Evolutionary conservation across 2,797 vertebrate species (phyloP).

Genomic region (Meda fulgida): DNA sequence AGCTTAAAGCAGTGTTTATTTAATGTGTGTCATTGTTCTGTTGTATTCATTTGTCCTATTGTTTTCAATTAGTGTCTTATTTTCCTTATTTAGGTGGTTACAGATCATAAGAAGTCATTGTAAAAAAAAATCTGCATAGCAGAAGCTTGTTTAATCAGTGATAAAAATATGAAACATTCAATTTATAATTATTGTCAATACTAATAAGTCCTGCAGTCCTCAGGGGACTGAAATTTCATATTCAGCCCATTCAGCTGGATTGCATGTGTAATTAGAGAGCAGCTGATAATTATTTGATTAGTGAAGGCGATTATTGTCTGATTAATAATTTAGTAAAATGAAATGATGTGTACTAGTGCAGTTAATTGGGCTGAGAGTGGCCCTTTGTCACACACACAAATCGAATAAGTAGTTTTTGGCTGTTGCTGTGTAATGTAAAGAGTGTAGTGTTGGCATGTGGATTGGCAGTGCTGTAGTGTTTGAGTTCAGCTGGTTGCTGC

Average conservation of each 20-base stretch:
- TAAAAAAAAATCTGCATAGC: background rate
- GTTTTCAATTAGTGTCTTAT: background rate
- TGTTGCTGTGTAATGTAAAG: background rate
- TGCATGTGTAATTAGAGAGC: slow-evolving; percentile 31
- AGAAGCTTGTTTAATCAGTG: background rate
- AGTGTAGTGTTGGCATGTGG: background rate
- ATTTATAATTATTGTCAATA: slow-evolving; percentile 7
- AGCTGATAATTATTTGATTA: slow-evolving; percentile 48
- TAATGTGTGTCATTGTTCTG: background rate
- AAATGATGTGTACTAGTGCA: slow-evolving; percentile 45
- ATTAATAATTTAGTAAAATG: slow-evolving; percentile 51
- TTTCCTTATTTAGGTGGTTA: background rate
- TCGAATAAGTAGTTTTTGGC: background rate
- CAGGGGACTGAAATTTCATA: background rate
- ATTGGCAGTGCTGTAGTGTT: background rate
- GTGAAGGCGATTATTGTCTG: slow-evolving; percentile 32
- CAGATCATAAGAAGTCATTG: background rate
- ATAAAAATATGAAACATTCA: background rate
- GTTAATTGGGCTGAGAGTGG: slow-evolving; percentile 44
- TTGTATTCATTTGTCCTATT: background rate
- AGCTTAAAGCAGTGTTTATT: background rate
- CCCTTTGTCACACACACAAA: background rate
- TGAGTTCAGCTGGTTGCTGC: background rate
- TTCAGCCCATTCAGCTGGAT: slow-evolving; percentile 16
- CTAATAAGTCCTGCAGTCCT: slow-evolving; percentile 3